Base-by-base conservation (phyloP, 2,888 invertebrate genomes). In the Trissoscelio sp. region DNA sequence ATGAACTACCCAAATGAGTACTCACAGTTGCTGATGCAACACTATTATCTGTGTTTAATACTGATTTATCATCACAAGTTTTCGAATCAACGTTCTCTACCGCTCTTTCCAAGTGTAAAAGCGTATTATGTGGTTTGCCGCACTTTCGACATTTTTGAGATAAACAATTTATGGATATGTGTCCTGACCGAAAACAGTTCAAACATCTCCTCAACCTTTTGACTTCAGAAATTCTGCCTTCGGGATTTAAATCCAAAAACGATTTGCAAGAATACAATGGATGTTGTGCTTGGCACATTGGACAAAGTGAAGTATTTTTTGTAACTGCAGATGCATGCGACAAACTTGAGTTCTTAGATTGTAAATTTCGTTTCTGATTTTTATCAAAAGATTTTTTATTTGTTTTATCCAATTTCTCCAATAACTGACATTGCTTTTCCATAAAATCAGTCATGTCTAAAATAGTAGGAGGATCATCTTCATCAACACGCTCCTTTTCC, bases 401-500 rank as follows among this genome's bases (percentile, higher is more conserved):
- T 51, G 51, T 28, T 51, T 55, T 64, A 12, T 28, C 22, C 16
- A 37, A 69, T 69, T 55, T 58, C 12, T 72, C 72, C 14, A 70
- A 22, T n/a, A 72, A 24, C 4, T 79, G 58, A 12, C 66, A 72
- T 11, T 66, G 69, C 14, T 20, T 60, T 20, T 78, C 70, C 12
- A 57, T 39, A 42, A 67, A 67, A 37, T 69, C 55, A 22, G 73
- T 70, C n/a, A n/a, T n/a, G n/a, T n/a, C n/a, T n/a, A n/a, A n/a
- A n/a, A n/a, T 20, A 69, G 20, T 20, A 5, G 4, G 28, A 28
- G 3, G 28, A 28, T 53, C 28, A n/a, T 60, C 34, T 7, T 67
- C 7, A 2, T 60, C 34, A 1, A 55, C 31, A 42, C 22, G 42
- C 16, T 77, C 28, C 57, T 80, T 66, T 70, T 86, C 83, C 84